Evolutionary conservation across 2,888 invertebrate genomes (phyloP), one percentile per base, ranked within the genome.

Genomic region (Acrobasis suavella): DNA sequence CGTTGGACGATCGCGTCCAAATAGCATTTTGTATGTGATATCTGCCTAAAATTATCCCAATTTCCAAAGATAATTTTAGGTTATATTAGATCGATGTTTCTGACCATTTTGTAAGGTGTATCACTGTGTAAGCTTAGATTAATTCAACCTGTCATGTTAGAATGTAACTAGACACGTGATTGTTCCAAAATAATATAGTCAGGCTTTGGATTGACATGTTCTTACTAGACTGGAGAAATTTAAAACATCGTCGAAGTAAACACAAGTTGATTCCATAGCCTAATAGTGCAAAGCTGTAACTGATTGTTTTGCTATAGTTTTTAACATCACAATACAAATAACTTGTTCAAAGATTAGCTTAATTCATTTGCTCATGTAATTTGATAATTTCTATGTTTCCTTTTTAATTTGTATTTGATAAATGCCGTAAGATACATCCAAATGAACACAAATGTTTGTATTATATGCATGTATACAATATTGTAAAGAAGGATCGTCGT

Each of bases 1-100:
- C 91, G 91, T 92, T 92, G 91, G 91, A 83, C 91, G 91, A 89
- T 91, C 91, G 91, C 83, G 92, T 91, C 91, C 91, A 87, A 69
- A 76, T 81, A 86, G 78, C 72, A 78, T 83, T 75, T 73, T 83
- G 80, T 86, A 78, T 86, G 86, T 84, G 81, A 82, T 77, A 68
- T 74, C 52, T 68, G 77, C 82, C 81, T 77, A 81, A 82, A 86
- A 82, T 88, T 85, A 86, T 88, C 82, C 14, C 67, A 65, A 71
- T 63, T 66, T 59, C 15, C 55, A 67, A 46, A 75, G 83, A 83
- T 87, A 85, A 86, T 85, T 82, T 85, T 87, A 80, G 83, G 86
- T 83, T 67, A 72, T 72, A 77, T 78, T 91, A 90, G 91, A 81
- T 89, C 77, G 85, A 86, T 91, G 90, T 90, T 85, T 82, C 83